Percentiles rank a stretch among this genome's conserved stretches.
Evolutionary conservation across 1,140 invertebrate species (phyloP).

Genomic region (Anastrepha obliqua): DNA sequence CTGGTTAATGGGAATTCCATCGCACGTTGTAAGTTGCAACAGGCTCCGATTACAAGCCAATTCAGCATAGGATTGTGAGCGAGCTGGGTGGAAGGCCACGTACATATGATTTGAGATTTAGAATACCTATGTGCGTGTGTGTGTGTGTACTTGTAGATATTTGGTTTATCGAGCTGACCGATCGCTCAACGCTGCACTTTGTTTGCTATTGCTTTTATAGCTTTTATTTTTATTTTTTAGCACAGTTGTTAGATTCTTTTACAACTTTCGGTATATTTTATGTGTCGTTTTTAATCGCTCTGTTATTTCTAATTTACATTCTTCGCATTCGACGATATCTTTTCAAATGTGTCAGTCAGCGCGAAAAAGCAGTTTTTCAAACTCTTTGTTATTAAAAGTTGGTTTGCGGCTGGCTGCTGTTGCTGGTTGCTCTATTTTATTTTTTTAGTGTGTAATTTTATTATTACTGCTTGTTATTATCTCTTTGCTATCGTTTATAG

Average conservation of each 20-base stretch:
- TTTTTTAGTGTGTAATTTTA: background rate
- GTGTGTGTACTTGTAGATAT: background rate
- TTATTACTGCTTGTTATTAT: background rate
- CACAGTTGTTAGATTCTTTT: background rate
- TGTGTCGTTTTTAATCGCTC: background rate
- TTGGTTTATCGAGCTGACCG: background rate
- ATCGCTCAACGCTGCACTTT: background rate
- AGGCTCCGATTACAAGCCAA: constrained; percentile 10
- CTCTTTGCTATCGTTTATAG: background rate
- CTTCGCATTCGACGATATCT: background rate
- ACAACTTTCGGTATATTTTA: background rate
- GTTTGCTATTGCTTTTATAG: background rate
- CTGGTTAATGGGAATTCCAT: background rate
- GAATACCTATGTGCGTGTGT: background rate
- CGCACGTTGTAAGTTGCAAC: background rate
- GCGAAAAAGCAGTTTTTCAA: constrained; percentile 21
- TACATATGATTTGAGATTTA: background rate
- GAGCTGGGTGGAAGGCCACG: background rate
- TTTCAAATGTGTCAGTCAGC: background rate
- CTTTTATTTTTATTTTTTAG: background rate
- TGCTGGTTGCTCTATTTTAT: background rate
- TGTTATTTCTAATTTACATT: background rate
- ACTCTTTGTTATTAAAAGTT: background rate
- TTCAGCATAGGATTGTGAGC: background rate
- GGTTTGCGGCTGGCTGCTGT: background rate